Percentiles rank a stretch among this genome's conserved stretches.
Evolutionary conservation across 2,888 invertebrate genomes (phyloP).

Genomic region (Rhogogaster chlorosoma): DNA sequence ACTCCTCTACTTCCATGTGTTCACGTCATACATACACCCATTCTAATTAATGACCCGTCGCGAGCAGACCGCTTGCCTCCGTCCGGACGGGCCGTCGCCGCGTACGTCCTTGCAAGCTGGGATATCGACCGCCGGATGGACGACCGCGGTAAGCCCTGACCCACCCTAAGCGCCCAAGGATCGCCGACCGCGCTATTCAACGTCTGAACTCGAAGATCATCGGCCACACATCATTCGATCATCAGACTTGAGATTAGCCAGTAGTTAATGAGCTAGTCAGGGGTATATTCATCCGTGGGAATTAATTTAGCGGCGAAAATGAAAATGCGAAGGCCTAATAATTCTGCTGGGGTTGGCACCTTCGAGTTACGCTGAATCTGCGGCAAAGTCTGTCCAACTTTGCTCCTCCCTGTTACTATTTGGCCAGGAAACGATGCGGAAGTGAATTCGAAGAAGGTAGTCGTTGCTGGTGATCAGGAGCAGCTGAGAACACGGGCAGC

Average conservation of each 20-base stretch:
- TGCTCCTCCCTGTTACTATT: background rate
- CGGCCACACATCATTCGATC: background rate
- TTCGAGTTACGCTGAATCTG: background rate
- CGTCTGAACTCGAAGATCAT: background rate
- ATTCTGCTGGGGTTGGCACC: background rate
- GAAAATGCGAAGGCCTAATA: background rate
- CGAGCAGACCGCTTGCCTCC: slow-evolving; percentile 44
- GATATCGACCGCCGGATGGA: slow-evolving; percentile 22
- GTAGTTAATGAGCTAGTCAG: background rate
- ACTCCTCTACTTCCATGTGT: background rate
- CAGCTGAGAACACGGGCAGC: background rate
- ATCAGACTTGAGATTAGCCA: background rate
- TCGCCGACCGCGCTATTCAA: slow-evolving; percentile 22
- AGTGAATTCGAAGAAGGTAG: background rate
- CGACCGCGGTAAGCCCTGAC: slow-evolving; percentile 38
- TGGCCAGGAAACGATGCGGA: background rate
- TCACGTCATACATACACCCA: slow-evolving; percentile 39
- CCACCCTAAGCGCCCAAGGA: slow-evolving; percentile 40
- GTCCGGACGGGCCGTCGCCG: background rate
- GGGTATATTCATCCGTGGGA: background rate
- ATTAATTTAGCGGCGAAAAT: background rate
- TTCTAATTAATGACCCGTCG: slow-evolving; percentile 42
- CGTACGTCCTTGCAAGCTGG: slow-evolving; percentile 38
- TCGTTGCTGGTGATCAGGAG: background rate
- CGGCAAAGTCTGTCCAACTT: background rate